Evolutionary conservation across 1,140 invertebrate species (phyloP).

Genomic region (Tenebrio molitor): DNA sequence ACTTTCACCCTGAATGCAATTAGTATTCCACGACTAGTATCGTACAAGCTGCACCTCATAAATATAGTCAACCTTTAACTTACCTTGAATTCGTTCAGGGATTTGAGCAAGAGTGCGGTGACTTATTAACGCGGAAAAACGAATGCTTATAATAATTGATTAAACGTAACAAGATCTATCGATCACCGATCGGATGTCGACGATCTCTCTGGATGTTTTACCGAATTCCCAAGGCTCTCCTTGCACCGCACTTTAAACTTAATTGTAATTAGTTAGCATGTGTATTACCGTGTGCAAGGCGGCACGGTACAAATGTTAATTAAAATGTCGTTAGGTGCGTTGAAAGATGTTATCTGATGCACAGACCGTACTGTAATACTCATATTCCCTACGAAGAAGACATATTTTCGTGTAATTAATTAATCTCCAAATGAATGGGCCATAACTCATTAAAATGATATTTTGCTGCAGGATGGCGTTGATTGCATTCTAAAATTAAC

Average conservation of each 20-base stretch:
- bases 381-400: neutral
- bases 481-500: too few species aligned
- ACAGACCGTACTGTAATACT: constrained; percentile 33
- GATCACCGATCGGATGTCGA: too few species aligned
- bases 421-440: constrained; percentile 4
- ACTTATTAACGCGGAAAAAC: constrained; percentile 26
- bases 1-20: constrained; percentile 30
- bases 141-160: neutral
- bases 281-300: constrained; percentile 51
- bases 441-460: too few species aligned
- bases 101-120: constrained; percentile 11
- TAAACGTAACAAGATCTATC: too few species aligned
- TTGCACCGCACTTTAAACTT: constrained; percentile 22
- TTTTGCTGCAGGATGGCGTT: too few species aligned
- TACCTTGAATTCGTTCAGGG: constrained; percentile 39
- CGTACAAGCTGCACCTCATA: constrained; percentile 17
- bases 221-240: neutral
- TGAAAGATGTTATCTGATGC: constrained; percentile 44
- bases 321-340: constrained; percentile 54
- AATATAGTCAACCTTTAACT: constrained; percentile 17
- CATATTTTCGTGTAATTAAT: constrained; percentile 27
- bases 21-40: constrained; percentile 31
- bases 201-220: too few species aligned
- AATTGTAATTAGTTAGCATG: constrained; percentile 54
- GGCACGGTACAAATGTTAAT: constrained; percentile 51